Percentiles rank a stretch among this genome's conserved stretches.
Conservation (phyloP, 2,797 vertebrate species). For the Enteromius unitaeniatus region DNA sequence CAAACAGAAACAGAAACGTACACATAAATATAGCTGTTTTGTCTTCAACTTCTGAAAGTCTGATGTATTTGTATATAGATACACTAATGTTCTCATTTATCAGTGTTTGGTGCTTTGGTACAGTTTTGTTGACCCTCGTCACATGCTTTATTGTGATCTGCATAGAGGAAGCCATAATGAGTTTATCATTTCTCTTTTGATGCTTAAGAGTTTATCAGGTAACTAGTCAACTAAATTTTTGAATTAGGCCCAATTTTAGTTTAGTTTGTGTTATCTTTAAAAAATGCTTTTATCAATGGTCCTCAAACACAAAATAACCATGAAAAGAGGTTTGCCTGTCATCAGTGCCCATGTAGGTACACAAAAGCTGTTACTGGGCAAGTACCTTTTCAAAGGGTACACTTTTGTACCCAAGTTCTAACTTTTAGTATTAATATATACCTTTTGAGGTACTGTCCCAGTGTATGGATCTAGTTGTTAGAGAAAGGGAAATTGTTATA, state of each 20-base stretch:
- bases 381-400: background rate
- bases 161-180: background rate
- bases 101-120: background rate
- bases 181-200: background rate
- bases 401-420: background rate
- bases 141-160: background rate
- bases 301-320: background rate
- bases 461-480: background rate
- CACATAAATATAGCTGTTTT: background rate
- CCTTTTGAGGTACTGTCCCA: too few species aligned
- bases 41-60: conserved; percentile 1
- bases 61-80: background rate
- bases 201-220: background rate
- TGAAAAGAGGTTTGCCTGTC: background rate
- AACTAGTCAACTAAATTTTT: background rate
- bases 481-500: background rate
- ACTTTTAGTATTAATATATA: too few species aligned
- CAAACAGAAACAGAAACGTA: background rate
- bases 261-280: background rate
- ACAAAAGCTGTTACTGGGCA: background rate
- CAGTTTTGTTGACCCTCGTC: background rate
- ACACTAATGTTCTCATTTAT: background rate
- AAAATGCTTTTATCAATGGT: background rate
- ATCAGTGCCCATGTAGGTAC: background rate
- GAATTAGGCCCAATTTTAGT: background rate